These are phyloP conservation scores for Brachylomia viminalis DNA, from an alignment of 2,888 invertebrate genomes.

Conservation along the genomic window DNA sequence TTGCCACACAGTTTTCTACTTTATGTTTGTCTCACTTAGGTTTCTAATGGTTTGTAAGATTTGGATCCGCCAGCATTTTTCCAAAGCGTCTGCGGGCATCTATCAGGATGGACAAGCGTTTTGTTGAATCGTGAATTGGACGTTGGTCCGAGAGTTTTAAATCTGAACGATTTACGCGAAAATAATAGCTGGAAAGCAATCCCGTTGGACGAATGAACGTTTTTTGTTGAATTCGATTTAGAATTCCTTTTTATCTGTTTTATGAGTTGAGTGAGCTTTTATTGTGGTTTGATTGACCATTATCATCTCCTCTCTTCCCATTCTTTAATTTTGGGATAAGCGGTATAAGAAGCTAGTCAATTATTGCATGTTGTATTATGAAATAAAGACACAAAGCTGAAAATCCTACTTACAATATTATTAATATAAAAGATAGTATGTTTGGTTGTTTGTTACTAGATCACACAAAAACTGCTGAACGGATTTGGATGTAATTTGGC, in stretches of 20 bases:
- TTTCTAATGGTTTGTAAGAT: conserved; percentile 54
- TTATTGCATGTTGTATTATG: not conserved
- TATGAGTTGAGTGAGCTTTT: conserved; percentile 39
- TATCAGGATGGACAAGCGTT: conserved; percentile 89
- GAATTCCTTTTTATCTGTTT: conserved; percentile 58
- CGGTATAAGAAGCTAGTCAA: not conserved
- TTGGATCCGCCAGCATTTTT: conserved; percentile 64
- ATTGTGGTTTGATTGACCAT: conserved; percentile 47
- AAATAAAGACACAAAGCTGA: not conserved
- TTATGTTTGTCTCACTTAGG: conserved; percentile 47
- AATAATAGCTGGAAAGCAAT: conserved; percentile 84
- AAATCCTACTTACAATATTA: too few relatives aligned
- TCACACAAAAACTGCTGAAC: too few relatives aligned
- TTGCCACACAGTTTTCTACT: conserved; percentile 63
- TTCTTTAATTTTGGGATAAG: not conserved
- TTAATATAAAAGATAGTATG: too few relatives aligned
- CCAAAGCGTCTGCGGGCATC: conserved; percentile 80
- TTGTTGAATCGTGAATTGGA: conserved; percentile 88
- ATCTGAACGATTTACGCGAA: conserved; percentile 86
- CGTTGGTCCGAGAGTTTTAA: conserved; percentile 85
- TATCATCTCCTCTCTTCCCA: not conserved
- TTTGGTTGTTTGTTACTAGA: too few relatives aligned
- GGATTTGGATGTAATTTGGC: too few relatives aligned
- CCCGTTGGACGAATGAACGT: conserved; percentile 71
- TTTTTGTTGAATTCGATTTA: conserved; percentile 70